These are phyloP conservation scores for Ochotona curzoniae DNA, from an alignment of 2,113 vertebrate genomes.

Conservation along the genomic window DNA sequence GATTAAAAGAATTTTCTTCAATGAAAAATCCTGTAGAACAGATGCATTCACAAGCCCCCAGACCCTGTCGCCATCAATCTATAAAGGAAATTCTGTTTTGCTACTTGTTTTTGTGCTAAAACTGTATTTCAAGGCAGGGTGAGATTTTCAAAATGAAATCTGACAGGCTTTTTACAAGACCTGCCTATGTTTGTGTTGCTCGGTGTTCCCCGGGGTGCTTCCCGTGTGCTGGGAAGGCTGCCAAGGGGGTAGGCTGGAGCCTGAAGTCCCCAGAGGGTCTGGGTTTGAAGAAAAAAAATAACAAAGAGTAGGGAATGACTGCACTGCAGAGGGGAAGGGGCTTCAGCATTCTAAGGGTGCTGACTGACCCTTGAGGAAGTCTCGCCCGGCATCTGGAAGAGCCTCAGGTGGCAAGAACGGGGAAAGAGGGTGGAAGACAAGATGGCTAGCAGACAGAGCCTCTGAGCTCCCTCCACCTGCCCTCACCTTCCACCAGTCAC, in stretches of 20 bases:
- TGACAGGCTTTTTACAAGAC: conserved; percentile 45
- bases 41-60: conserved; percentile 43
- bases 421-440: neutral
- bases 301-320: neutral
- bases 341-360: neutral
- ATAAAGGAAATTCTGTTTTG: conserved; percentile 60
- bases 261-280: neutral
- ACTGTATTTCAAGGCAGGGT: conserved; percentile 58
- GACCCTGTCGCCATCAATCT: conserved; percentile 15
- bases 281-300: neutral
- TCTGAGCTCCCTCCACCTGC: neutral
- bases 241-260: neutral
- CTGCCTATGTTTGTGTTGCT: neutral
- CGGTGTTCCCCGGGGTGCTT: conserved; percentile 46
- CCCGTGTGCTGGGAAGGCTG: conserved; percentile 10
- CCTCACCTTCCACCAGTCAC: fast-evolving
- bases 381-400: neutral
- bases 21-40: conserved; percentile 45
- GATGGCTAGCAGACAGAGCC: fast-evolving
- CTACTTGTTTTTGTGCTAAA: conserved; percentile 53
- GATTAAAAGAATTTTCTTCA: conserved; percentile 67
- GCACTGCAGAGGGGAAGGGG: neutral
- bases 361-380: neutral
- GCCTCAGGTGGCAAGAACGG: neutral
- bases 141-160: conserved; percentile 67